Percentiles rank a stretch among this genome's conserved stretches.
These are phyloP conservation scores for Oreochromis grahami DNA, from an alignment of 2,797 vertebrate genomes.

Conservation along the genomic window DNA sequence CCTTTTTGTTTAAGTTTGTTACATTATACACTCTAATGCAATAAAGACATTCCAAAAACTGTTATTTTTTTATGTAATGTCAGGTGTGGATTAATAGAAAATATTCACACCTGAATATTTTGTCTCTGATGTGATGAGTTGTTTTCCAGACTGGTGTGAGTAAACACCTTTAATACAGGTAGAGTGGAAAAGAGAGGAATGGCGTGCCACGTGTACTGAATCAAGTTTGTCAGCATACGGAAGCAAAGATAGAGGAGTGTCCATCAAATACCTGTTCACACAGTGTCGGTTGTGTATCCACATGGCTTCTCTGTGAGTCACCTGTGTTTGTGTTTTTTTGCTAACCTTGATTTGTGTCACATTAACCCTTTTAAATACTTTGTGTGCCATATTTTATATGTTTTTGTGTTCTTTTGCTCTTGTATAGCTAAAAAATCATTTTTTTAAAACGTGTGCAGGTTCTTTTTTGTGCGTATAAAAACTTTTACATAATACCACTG, in stretches of 20 bases:
- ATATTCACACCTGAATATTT: background rate
- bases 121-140: background rate
- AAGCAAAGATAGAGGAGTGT: background rate
- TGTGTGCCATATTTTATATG: background rate
- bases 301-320: slow-evolving; percentile 15
- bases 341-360: background rate
- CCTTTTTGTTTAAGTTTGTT: background rate
- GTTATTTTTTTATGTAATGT: background rate
- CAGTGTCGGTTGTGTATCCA: background rate
- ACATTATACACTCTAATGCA: background rate
- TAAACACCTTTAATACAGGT: background rate
- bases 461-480: background rate
- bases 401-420: background rate
- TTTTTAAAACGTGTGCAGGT: background rate
- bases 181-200: background rate
- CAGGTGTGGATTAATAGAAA: background rate
- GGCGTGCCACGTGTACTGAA: background rate
- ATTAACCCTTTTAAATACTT: background rate
- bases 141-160: background rate
- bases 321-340: background rate
- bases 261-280: background rate
- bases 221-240: background rate
- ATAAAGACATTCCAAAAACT: background rate
- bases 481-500: background rate
- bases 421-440: background rate